Evolutionary conservation across 1,140 invertebrate genomes (phyloP), one percentile per base, ranked within the genome.

Genomic region (Bombus confusus): DNA sequence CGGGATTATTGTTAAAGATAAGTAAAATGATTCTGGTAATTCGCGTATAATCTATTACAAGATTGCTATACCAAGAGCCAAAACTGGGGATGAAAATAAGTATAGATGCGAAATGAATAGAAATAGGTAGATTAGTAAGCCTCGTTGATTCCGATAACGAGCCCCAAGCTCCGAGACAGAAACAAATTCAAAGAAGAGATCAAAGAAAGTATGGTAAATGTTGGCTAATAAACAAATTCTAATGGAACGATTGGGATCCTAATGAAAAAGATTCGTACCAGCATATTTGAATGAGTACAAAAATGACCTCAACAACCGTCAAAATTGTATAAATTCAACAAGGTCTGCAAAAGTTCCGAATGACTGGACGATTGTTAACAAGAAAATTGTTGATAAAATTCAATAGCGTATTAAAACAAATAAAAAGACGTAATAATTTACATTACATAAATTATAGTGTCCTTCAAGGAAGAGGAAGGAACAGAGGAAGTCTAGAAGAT

Each of bases 391-490:
- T 62, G 12, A 28, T 59, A 59, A 59, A 10, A 25, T 59, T 28
- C 28, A 62, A 62, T 13, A 62, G 10, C 10, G 13, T 1, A 31
- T 31, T 66, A 18, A 31, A 22, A 37, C 0, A 12, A 10, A 31
- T n/a, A 73, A 43, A 52, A 34, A 52, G 10, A 47, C 4, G n/a
- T 74, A 47, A 47, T 22, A 47, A 75, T 8, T 39, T 59, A 39
- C 59, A 13, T 62, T n/a, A 62, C n/a, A 62, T n/a, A 39, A 64
- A 64, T 64, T 15, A 41, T 47, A 66, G 43, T 9, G 52, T 57
- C 39, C 6, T 52, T 73, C 59, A 41, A 71, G 80, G 68, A 88
- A 87, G 72, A 90, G 84, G 76, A 88, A 88, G 83, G 47, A 57
- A 22, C 47, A 28, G 47, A 75, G 79, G 82, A 86, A 66, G 64